phyloP scores from a whole-genome alignment of 2,888 invertebrate genomes.

The Idaea biselata region DNA sequence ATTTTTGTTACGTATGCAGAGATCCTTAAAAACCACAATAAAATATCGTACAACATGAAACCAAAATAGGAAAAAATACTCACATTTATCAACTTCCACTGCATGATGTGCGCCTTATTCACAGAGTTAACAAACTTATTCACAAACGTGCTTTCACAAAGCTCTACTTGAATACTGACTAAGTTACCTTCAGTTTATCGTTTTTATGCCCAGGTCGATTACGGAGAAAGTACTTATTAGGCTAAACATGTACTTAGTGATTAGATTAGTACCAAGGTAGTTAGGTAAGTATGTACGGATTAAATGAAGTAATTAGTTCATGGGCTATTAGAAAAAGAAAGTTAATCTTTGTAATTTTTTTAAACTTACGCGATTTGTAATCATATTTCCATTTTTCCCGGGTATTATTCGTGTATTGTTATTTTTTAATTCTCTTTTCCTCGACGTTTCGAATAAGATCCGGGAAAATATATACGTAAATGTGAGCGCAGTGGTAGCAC shows the following conservation, averaged over 20 bases:
- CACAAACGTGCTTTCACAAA: conserved; percentile 4
- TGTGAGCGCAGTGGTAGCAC: too few species aligned
- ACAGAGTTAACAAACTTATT: not conserved
- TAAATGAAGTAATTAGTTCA: not conserved
- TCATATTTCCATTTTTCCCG: too few species aligned
- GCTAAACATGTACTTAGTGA: conserved; percentile 4
- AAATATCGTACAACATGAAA: not conserved
- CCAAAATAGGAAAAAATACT: conserved; percentile 19
- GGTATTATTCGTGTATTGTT: too few species aligned
- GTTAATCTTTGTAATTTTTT: too few species aligned
- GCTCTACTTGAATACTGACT: conserved; percentile 10
- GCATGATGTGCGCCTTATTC: conserved; percentile 17
- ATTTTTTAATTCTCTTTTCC: too few species aligned
- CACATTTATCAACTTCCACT: conserved; percentile 26
- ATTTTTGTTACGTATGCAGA: too few species aligned
- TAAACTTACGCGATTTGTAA: too few species aligned
- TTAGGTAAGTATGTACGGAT: not conserved
- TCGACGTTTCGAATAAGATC: too few species aligned
- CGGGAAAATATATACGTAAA: too few species aligned
- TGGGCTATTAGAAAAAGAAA: too few species aligned
- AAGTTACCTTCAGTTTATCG: not conserved
- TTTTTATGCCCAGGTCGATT: conserved; percentile 14
- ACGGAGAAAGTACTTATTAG: conserved; percentile 13
- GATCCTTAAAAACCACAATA: too few species aligned
- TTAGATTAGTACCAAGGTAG: not conserved